Evolutionary conservation across 2,797 vertebrate species (phyloP).

Genomic region (Vespertilio murinus): DNA sequence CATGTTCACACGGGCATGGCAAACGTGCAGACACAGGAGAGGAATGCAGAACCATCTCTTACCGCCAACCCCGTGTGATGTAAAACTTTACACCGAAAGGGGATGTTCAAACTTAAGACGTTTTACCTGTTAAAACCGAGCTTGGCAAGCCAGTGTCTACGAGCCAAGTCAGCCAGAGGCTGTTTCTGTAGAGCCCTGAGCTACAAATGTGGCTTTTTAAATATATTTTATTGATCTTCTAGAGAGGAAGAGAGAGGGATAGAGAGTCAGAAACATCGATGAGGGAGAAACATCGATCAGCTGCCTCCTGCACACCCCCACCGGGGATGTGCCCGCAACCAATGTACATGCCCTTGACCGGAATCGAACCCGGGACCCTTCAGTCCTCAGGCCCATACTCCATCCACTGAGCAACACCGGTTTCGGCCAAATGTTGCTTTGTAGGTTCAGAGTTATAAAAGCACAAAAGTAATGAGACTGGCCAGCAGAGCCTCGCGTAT

Average conservation of each 20-base stretch:
- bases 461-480: not conserved
- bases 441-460: not conserved
- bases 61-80: not conserved
- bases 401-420: no score
- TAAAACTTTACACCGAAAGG: not conserved
- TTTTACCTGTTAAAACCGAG: not conserved
- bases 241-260: no score
- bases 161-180: not conserved
- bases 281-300: no score
- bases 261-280: no score
- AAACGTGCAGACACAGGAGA: not conserved
- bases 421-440: not conserved
- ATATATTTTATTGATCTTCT: no score
- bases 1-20: not conserved
- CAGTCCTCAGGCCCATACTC: no score
- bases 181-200: not conserved
- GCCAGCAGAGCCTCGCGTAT: slow-evolving; percentile 12
- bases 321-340: no score
- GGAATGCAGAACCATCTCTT: not conserved
- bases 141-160: not conserved
- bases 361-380: no score
- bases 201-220: slow-evolving; percentile 23
- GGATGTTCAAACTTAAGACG: not conserved
- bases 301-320: no score
- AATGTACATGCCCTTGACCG: no score